These are phyloP conservation scores for Coecobrya sp. DNA, from an alignment of 2,888 invertebrate genomes.

Conservation along the genomic window DNA sequence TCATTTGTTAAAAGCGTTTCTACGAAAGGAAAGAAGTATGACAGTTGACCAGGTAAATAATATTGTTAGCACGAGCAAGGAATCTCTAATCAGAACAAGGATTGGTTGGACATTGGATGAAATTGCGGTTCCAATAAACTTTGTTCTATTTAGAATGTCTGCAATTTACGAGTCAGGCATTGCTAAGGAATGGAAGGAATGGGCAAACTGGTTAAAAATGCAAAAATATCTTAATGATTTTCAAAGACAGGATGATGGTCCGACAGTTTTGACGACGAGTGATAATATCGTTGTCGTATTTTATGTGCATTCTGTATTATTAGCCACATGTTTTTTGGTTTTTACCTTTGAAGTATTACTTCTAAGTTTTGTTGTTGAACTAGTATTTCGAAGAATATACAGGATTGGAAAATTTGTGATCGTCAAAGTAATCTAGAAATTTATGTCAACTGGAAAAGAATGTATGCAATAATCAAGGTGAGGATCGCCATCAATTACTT, in stretches of 20 bases:
- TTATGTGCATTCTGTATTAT: neutral
- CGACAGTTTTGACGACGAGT: neutral
- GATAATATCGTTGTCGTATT: constrained; percentile 28
- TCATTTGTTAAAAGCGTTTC: neutral
- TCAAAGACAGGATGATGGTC: neutral
- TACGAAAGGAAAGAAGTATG: neutral
- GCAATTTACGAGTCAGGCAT: constrained; percentile 25
- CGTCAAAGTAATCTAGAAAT: no score
- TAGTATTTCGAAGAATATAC: no score
- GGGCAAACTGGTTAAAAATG: neutral
- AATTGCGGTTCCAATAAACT: neutral
- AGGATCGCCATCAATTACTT: no score
- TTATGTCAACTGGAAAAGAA: no score
- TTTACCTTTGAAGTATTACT: no score
- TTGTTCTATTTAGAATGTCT: neutral
- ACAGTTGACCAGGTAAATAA: neutral
- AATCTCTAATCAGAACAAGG: neutral
- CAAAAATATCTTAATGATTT: neutral
- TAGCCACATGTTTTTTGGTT: neutral
- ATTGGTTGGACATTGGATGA: neutral
- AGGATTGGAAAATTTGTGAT: no score
- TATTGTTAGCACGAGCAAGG: neutral
- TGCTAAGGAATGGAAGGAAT: neutral
- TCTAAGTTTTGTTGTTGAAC: no score
- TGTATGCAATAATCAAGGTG: no score